Conservation (phyloP, 2,888 invertebrate species). For the Leptogaster cylindrica region DNA sequence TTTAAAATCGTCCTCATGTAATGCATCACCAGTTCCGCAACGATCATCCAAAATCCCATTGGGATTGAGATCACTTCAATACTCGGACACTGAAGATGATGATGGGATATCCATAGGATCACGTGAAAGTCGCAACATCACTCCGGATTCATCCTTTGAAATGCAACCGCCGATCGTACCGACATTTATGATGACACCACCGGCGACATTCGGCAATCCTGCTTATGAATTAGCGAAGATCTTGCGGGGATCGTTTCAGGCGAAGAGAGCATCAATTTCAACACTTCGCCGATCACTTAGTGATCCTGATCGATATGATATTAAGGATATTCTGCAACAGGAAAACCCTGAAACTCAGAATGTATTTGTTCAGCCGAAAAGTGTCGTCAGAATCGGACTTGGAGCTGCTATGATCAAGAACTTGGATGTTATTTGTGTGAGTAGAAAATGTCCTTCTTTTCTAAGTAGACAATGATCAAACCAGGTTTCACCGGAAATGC, state of each 20-base stretch:
- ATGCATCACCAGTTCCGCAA: conserved; percentile 54
- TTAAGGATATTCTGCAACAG: conserved; percentile 5
- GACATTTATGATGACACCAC: conserved; percentile 58
- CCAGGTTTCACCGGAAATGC: not conserved
- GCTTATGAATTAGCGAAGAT: conserved; percentile 58
- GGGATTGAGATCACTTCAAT: conserved; percentile 47
- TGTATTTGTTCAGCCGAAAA: conserved; percentile 37
- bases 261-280: conserved; percentile 58
- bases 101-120: conserved; percentile 52
- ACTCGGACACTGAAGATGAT: conserved; percentile 52
- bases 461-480: not conserved
- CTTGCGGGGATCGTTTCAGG: conserved; percentile 55
- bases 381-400: conserved; percentile 42
- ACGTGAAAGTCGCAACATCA: conserved; percentile 52
- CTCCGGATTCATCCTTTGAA: conserved; percentile 58
- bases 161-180: conserved; percentile 59
- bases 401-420: conserved; percentile 52
- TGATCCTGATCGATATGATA: conserved; percentile 57
- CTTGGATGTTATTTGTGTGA: conserved; percentile 57
- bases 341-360: not conserved
- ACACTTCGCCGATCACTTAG: conserved; percentile 58
- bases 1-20: conserved; percentile 45
- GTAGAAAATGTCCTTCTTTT: conserved; percentile 49
- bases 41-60: conserved; percentile 42
- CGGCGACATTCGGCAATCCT: conserved; percentile 50